Evolutionary conservation across 2,888 invertebrate genomes (phyloP).

Genomic region (Ypsolopha scabrella): DNA sequence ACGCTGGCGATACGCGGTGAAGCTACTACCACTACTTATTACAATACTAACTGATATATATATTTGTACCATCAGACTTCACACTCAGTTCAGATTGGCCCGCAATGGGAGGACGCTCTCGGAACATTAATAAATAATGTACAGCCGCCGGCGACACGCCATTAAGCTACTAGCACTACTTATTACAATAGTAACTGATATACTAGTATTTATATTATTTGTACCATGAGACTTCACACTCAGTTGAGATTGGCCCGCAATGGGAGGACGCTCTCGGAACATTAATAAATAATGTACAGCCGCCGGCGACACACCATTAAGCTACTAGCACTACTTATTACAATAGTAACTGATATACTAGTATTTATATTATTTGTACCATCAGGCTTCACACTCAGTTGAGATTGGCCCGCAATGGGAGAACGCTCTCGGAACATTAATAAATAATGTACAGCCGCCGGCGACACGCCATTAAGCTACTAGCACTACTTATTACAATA

Average conservation of each 20-base stretch:
- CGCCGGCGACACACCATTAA: too few relatives aligned
- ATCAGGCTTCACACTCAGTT: background rate
- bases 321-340: too few relatives aligned
- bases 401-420: conserved; percentile 4
- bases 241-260: too few relatives aligned
- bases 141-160: conserved; percentile 20
- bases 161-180: conserved; percentile 10
- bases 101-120: conserved; percentile 6
- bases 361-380: too few relatives aligned
- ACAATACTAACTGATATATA: too few relatives aligned
- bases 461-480: conserved; percentile 18
- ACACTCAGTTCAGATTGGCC: background rate
- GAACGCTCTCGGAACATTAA: conserved; percentile 17
- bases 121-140: conserved; percentile 26
- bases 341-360: too few relatives aligned
- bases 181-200: background rate
- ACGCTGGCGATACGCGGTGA: too few relatives aligned
- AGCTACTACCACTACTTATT: too few relatives aligned
- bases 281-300: too few relatives aligned
- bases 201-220: too few relatives aligned
- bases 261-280: too few relatives aligned
- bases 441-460: conserved; percentile 24
- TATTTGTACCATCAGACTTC: background rate
- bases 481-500: conserved; percentile 1
- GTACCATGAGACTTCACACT: background rate